Base-by-base conservation (phyloP, 2,888 invertebrate genomes). In the Globia sparganii region DNA sequence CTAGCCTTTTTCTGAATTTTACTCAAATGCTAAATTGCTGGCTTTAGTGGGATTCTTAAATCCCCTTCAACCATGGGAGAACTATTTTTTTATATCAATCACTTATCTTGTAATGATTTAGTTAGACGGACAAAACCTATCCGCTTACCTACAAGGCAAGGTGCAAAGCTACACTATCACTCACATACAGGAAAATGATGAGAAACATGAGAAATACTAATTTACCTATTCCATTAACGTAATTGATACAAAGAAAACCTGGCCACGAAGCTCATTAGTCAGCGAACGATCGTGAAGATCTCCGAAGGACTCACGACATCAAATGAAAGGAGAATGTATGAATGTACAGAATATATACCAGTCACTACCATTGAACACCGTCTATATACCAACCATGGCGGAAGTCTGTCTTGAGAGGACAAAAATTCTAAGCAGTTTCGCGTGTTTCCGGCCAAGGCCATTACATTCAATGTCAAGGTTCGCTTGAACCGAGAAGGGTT, bases 391-490 rank as follows among this genome's bases (percentile, higher is more conserved):
- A 34, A 56, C 6, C 21, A 6, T 6, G 34, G 28, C 9, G 21
- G 40, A 69, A 37, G 25, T 76, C 81, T 66, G 46, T 70, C 37
- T 70, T 25, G 58, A 46, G 46, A 77, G 28, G 56, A 62, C 66
- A 31, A 59, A 76, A 69, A 66, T 49, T 66, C 61, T 77, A 62
- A 80, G 66, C 69, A 56, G 61, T 53, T 77, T 82, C 61, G 66
- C 78, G 34, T 77, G 70, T 58, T 62, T 49, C 66, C 49, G 56
- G 70, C 56, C 80, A 82, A 80, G 77, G 61, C 11, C 49, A 34
- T 81, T 49, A 70, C 28, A 71, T 58, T 67, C 83, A 80, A 83
- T 80, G 83, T 58, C 80, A 71, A 80, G 80, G 80, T 76, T 70
- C 28, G 46, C 65, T 65, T n/a, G n/a, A n/a, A n/a, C n/a, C n/a